These are phyloP conservation scores for Sparidentex hasta DNA, from an alignment of 2,797 vertebrate genomes.

Conservation along the genomic window DNA sequence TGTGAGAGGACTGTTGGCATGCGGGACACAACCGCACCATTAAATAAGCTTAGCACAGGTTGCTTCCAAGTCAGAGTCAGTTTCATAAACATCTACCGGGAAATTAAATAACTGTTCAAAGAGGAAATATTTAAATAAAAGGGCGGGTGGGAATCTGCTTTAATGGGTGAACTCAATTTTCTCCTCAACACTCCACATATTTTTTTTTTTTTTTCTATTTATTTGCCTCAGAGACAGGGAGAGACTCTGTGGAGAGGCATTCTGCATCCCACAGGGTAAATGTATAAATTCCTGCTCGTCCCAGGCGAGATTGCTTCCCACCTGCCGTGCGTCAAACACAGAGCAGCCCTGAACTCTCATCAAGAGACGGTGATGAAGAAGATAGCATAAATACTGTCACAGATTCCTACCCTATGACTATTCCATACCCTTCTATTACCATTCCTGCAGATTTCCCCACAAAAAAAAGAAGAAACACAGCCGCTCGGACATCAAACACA, in stretches of 20 bases:
- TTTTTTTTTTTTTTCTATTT: constrained; percentile 47
- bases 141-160: constrained; percentile 71
- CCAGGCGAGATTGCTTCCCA: constrained; percentile 51
- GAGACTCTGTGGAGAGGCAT: constrained; percentile 51
- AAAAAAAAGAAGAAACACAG: constrained; percentile 23
- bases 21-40: constrained; percentile 76
- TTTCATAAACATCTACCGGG: constrained; percentile 91
- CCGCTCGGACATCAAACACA: constrained; percentile 54
- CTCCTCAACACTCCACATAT: constrained; percentile 77
- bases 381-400: constrained; percentile 27
- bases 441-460: constrained; percentile 52
- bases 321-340: constrained; percentile 42
- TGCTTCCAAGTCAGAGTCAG: constrained; percentile 86
- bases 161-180: constrained; percentile 87
- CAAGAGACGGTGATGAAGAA: constrained; percentile 24
- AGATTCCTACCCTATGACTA: constrained; percentile 41
- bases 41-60: constrained; percentile 79
- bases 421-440: constrained; percentile 50
- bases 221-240: constrained; percentile 42
- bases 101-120: constrained; percentile 92
- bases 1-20: constrained; percentile 68
- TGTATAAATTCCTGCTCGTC: constrained; percentile 63
- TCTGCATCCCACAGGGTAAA: constrained; percentile 64
- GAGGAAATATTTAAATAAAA: constrained; percentile 91
- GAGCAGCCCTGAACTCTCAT: constrained; percentile 35